Evolutionary conservation across 2,797 vertebrate genomes (phyloP).

Genomic region (Lophotriccus pileatus): DNA sequence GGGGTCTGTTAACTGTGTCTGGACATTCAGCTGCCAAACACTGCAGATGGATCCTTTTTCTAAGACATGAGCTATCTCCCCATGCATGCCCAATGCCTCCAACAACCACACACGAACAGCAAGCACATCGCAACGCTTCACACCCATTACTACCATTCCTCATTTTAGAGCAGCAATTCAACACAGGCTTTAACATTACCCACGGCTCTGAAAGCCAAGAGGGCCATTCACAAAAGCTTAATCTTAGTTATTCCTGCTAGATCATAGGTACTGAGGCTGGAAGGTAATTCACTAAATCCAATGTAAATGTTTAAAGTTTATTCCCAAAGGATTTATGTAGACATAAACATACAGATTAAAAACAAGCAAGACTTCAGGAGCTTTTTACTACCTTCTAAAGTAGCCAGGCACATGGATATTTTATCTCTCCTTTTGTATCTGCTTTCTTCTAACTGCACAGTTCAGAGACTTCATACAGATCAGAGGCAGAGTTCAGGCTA

Average conservation of each 20-base stretch:
- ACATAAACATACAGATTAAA: constrained; percentile 26
- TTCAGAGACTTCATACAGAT: constrained; percentile 36
- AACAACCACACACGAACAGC: not conserved
- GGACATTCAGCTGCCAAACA: not conserved
- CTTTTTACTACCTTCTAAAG: constrained; percentile 11
- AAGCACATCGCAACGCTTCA: not conserved
- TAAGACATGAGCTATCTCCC: not conserved
- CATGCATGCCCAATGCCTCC: fast-evolving
- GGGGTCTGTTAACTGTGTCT: not conserved
- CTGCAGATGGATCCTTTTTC: not conserved
- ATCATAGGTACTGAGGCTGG: not conserved
- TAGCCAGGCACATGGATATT: constrained; percentile 10
- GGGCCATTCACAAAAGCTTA: not conserved
- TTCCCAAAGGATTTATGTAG: not conserved
- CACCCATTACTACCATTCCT: not conserved
- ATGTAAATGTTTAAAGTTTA: constrained; percentile 2
- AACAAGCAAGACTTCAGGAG: not conserved
- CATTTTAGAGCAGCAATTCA: not conserved
- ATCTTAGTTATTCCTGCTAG: not conserved
- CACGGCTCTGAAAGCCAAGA: not conserved
- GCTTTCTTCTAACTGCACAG: not conserved
- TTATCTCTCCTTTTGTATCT: not conserved
- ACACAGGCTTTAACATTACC: not conserved
- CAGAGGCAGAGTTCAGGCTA: constrained; percentile 37
- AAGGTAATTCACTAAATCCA: constrained; percentile 13